Base-by-base conservation (phyloP, 2,888 invertebrate genomes). In the Caenorhabditis sulstoni region DNA sequence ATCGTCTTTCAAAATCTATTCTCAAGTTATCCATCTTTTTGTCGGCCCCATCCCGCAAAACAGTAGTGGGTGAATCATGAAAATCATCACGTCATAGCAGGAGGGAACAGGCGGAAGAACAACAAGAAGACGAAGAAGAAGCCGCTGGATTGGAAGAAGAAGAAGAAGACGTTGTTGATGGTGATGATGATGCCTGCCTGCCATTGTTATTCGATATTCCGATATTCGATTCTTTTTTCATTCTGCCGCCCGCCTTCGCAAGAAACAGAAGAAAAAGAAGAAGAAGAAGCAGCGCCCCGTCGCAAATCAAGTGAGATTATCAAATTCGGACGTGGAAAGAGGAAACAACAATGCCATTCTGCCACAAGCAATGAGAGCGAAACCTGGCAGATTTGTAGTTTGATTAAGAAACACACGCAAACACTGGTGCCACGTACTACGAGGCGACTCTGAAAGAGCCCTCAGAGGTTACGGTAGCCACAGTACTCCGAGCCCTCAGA, bases 191-290 rank as follows among this genome's bases (percentile, higher is more conserved):
- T 55, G 66, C n/a, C 57, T 66, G 65, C 47, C 52, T 55, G 66
- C 66, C 70, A 70, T 53, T 61, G 67, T 58, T 67, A 67, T 67
- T 67, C 67, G 67, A 67, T 67, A 67, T 67, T 67, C 67, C 67
- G 67, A 67, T 67, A 67, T 67, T 67, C 67, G 67, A 67, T 67
- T 67, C 58, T 67, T 67, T 67, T 58, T 58, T 58, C 58, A 62
- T 57, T 20, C 16, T 37, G 22, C 57, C 41, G 57, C 37, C 22
- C 29, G 20, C 3, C 18, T n/a, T 12, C 41, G 37, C n/a, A n/a
- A n/a, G n/a, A n/a, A n/a, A n/a, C n/a, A 11, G 45, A 37, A 37
- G 39, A 49, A 20, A 61, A 47, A 22, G n/a, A 45, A 22, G 50
- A 35, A 20, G 39, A 16, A 45, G 45, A 44, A 23, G 23, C 22